A percentile compares a stretch with the other conserved stretches of the same genome.
Conservation (phyloP, 2,797 vertebrate genomes). For the Columba guinea region DNA sequence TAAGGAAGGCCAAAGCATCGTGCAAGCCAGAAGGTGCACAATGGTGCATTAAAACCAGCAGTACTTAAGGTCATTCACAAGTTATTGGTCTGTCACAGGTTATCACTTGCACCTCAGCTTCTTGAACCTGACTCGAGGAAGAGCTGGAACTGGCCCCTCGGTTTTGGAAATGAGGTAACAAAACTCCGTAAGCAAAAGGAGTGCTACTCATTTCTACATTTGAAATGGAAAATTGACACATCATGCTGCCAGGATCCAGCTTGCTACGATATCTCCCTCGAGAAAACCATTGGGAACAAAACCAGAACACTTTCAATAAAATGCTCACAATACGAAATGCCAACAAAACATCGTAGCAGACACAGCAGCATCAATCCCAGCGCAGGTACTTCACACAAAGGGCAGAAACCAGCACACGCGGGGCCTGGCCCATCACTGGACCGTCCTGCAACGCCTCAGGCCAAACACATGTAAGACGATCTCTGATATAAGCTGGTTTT, state of each 20-base stretch:
- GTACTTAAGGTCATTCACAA: neutral
- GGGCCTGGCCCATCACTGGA: neutral
- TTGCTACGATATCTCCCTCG: neutral
- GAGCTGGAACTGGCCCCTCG: neutral
- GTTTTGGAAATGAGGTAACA: neutral
- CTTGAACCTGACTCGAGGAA: neutral
- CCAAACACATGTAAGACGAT: neutral
- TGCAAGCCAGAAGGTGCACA: neutral
- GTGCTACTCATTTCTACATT: neutral
- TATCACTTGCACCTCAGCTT: neutral
- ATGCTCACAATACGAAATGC: neutral
- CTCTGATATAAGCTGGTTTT: neutral
- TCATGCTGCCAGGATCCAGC: neutral
- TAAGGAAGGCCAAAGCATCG: neutral
- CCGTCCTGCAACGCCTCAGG: too few species aligned
- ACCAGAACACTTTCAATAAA: neutral
- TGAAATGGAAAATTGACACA: neutral
- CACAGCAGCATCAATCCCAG: rapidly evolving
- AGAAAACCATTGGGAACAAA: neutral
- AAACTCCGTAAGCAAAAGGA: neutral
- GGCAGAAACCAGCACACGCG: neutral
- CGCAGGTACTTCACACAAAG: neutral
- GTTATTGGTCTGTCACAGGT: neutral
- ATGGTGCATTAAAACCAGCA: neutral
- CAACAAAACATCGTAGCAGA: neutral